phyloP scores from a whole-genome alignment of 2,888 invertebrate species.

The Stenotaenia linearis region DNA sequence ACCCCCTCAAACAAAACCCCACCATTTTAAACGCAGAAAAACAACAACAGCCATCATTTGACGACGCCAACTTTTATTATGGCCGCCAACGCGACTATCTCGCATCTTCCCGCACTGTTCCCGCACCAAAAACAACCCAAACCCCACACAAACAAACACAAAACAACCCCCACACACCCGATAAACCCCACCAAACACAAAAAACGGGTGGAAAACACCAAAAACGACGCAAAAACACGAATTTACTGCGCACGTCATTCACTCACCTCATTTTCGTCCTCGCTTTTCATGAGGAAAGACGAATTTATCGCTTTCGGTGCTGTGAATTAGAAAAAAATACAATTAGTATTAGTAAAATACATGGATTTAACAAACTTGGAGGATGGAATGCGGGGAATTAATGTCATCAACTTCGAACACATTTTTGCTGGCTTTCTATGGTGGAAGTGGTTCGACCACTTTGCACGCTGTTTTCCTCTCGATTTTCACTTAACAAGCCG shows the following conservation, averaged over 20 bases:
- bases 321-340: neutral
- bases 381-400: neutral
- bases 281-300: neutral
- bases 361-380: neutral
- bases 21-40: neutral
- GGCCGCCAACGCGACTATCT: neutral
- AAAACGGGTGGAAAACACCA: neutral
- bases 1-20: neutral
- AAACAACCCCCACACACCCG: neutral
- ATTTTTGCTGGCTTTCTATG: neutral
- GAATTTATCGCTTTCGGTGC: conserved; percentile 21
- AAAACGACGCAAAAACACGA: neutral
- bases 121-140: neutral
- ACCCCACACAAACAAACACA: neutral
- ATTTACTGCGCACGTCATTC: neutral
- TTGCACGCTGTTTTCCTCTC: neutral
- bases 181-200: neutral
- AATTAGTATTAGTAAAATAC: no score
- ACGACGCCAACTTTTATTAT: neutral
- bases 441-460: neutral
- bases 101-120: neutral
- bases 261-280: neutral
- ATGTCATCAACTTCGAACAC: neutral
- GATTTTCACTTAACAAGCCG: neutral
- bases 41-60: neutral